Conservation (phyloP, 2,888 invertebrate genomes). For the Thysanoteuthis rhombus region DNA sequence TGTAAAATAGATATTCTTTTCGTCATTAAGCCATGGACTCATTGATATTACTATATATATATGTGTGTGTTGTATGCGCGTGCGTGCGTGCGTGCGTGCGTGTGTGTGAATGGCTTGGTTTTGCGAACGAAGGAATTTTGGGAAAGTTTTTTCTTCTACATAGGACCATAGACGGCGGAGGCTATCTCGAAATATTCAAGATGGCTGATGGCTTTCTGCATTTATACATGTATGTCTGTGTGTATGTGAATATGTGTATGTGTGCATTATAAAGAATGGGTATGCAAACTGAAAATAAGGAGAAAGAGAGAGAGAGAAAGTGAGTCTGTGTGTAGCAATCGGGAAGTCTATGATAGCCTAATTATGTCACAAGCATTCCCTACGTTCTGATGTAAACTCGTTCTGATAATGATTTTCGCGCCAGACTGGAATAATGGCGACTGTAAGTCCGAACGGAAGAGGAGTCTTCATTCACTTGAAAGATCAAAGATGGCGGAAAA, state of each 20-base stretch:
- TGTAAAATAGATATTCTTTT: too few relatives aligned
- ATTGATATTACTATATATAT: neutral
- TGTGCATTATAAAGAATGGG: too few relatives aligned
- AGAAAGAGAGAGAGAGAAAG: neutral
- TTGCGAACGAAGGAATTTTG: too few relatives aligned
- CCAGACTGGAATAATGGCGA: slow-evolving; percentile 12
- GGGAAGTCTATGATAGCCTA: neutral
- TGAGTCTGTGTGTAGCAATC: neutral
- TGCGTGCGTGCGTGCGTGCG: too few relatives aligned
- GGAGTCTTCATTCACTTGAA: neutral
- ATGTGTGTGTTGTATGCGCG: neutral
- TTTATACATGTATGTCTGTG: neutral
- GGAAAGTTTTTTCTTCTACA: too few relatives aligned
- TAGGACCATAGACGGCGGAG: too few relatives aligned
- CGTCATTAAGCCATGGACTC: too few relatives aligned
- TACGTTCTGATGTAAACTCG: neutral
- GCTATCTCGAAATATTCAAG: too few relatives aligned
- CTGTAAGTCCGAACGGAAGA: neutral
- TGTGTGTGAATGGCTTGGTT: too few relatives aligned
- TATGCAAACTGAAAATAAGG: neutral
- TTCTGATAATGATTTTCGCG: slow-evolving; percentile 12
- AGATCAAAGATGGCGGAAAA: slow-evolving; percentile 12
- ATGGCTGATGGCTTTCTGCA: too few relatives aligned
- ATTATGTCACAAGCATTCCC: neutral
- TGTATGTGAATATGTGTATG: neutral